Percentiles rank a stretch among this genome's conserved stretches.
Evolutionary conservation across 1,140 invertebrate species (phyloP).

Genomic region (Diorhabda carinulata): DNA sequence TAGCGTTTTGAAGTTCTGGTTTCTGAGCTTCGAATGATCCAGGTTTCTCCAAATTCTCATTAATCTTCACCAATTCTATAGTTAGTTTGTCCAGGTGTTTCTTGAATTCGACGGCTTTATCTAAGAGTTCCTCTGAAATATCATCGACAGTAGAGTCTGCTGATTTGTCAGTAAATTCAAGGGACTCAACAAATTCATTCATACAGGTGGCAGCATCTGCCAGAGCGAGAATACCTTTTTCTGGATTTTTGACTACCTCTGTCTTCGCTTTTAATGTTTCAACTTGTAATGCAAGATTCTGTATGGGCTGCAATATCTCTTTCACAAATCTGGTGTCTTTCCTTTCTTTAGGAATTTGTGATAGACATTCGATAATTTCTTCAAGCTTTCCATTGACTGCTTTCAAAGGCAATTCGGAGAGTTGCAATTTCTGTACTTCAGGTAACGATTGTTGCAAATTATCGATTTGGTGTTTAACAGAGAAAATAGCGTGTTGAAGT

Average conservation of each 20-base stretch:
- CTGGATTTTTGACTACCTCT: neutral
- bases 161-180: neutral
- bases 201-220: neutral
- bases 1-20: conserved; percentile 16
- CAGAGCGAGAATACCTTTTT: neutral
- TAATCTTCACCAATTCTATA: neutral
- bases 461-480: neutral
- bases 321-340: neutral
- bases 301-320: neutral
- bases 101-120: neutral
- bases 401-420: neutral
- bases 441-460: neutral
- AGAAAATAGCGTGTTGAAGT: conserved; percentile 9
- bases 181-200: neutral
- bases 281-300: neutral
- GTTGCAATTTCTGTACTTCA: neutral
- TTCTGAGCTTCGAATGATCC: conserved; percentile 13
- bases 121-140: neutral
- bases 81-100: neutral
- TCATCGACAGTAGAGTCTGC: neutral
- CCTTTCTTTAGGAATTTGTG: neutral
- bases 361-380: neutral
- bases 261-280: neutral
- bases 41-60: conserved; percentile 4
- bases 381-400: neutral